Percentiles rank a stretch among this genome's conserved stretches.
phyloP scores from a whole-genome alignment of 2,888 invertebrate genomes.

The Agriotes lineatus region DNA sequence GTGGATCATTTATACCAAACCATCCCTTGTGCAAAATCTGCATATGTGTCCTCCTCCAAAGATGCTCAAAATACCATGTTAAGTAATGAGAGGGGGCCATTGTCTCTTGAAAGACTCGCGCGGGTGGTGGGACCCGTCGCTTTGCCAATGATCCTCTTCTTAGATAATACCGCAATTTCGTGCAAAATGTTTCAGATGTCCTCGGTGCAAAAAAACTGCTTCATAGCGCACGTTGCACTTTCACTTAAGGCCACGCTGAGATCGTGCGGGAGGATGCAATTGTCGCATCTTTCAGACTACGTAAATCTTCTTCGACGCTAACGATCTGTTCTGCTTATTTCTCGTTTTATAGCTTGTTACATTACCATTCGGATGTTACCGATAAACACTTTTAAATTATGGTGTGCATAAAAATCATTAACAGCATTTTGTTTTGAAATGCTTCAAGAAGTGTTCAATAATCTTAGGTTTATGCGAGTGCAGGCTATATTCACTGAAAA shows the following conservation, averaged over 20 bases:
- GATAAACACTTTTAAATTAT: too few species aligned
- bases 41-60: constrained; percentile 19
- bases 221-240: constrained; percentile 26
- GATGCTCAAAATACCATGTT: not conserved
- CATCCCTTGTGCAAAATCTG: constrained; percentile 27
- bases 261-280: constrained; percentile 11
- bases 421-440: too few species aligned
- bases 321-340: too few species aligned
- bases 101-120: constrained; percentile 17
- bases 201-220: constrained; percentile 22
- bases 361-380: too few species aligned
- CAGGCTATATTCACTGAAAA: too few species aligned
- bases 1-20: constrained; percentile 30
- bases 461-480: too few species aligned
- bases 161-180: constrained; percentile 39
- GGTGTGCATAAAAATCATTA: too few species aligned
- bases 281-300: constrained; percentile 3
- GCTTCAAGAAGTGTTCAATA: too few species aligned
- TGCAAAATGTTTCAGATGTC: constrained; percentile 34
- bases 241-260: constrained; percentile 18
- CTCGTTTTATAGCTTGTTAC: too few species aligned
- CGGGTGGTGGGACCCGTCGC: constrained; percentile 25
- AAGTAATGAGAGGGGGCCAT: constrained; percentile 23
- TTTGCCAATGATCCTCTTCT: not conserved
- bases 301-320: not conserved